These are phyloP conservation scores for Dicyrtoma fusca DNA, from an alignment of 2,888 invertebrate species.

Conservation along the genomic window DNA sequence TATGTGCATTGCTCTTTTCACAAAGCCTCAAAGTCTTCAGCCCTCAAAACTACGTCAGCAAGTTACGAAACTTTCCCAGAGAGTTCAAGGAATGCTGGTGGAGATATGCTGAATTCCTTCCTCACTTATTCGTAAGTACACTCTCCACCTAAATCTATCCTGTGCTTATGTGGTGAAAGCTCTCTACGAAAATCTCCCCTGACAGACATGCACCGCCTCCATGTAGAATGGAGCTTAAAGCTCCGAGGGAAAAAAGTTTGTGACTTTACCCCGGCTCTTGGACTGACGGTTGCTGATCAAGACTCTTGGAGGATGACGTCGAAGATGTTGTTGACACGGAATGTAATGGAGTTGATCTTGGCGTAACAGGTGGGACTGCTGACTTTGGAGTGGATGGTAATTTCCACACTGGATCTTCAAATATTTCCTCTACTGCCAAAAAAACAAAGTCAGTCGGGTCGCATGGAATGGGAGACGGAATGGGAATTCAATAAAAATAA, in stretches of 20 bases:
- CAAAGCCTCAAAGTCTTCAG: no score
- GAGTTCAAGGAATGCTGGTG: no score
- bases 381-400: constrained; percentile 51
- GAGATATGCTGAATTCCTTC: neutral
- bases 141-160: no score
- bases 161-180: no score
- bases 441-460: neutral
- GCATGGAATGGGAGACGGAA: neutral
- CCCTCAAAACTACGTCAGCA: no score
- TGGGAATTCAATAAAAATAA: no score
- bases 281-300: constrained; percentile 57
- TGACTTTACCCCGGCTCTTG: constrained; percentile 49
- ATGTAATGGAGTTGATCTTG: constrained; percentile 56
- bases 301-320: constrained; percentile 59
- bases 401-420: constrained; percentile 50
- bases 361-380: constrained; percentile 50
- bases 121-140: neutral
- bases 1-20: no score
- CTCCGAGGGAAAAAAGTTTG: neutral
- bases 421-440: constrained; percentile 49
- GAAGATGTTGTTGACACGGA: constrained; percentile 58
- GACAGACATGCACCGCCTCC: no score
- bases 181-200: no score
- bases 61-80: no score
- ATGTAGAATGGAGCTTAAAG: no score